A percentile compares a stretch with the other conserved stretches of the same genome.
These are phyloP conservation scores for Lamellibrachia columna DNA, from an alignment of 2,888 invertebrate genomes.

Conservation along the genomic window DNA sequence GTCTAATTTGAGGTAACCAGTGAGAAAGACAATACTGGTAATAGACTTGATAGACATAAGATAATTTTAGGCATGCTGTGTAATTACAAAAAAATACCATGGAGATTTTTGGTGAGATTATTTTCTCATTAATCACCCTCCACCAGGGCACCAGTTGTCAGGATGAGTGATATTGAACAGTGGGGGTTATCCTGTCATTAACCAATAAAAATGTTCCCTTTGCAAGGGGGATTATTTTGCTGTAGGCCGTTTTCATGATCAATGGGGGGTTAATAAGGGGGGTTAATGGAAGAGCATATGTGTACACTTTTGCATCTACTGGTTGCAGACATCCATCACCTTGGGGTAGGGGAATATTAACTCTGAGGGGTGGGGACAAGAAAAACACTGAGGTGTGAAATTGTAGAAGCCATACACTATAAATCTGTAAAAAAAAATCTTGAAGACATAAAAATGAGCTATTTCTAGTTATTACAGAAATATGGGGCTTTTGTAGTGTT, in stretches of 20 bases:
- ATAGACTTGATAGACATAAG: not conserved
- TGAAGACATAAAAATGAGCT: not conserved
- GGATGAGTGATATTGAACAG: slow-evolving; percentile 24
- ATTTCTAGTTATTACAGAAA: not conserved
- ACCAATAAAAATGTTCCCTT: not conserved
- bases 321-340: no score
- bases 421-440: not conserved
- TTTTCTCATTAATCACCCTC: slow-evolving; percentile 20
- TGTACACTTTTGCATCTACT: no score
- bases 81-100: slow-evolving; percentile 20
- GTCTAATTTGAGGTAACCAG: slow-evolving; percentile 19
- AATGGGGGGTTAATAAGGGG: not conserved
- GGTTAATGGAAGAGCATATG: not conserved
- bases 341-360: not conserved
- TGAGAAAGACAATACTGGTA: not conserved
- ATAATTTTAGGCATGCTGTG: slow-evolving; percentile 19
- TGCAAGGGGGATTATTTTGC: not conserved
- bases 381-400: no score
- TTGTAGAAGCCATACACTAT: not conserved
- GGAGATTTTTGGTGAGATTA: slow-evolving; percentile 18
- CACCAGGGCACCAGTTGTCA: slow-evolving; percentile 14
- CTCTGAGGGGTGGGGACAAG: not conserved
- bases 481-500: slow-evolving; percentile 1
- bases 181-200: slow-evolving; percentile 13
- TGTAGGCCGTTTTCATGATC: not conserved